A percentile compares a stretch with the other conserved stretches of the same genome.
phyloP scores from a whole-genome alignment of 2,113 vertebrate species.

The Crotalus tigris region DNA sequence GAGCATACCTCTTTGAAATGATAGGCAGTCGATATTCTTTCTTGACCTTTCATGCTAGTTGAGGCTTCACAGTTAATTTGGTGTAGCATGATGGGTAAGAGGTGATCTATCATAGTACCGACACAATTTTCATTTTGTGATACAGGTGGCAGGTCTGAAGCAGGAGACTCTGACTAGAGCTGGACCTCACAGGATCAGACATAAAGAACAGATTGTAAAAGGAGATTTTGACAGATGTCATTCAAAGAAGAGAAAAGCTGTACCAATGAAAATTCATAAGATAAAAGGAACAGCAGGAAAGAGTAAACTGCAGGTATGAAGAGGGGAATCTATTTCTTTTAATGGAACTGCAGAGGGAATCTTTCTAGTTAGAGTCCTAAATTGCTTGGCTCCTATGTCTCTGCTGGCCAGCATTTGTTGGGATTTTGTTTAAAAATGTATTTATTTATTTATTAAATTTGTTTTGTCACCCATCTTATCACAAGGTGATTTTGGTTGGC shows the following conservation, averaged over 20 bases:
- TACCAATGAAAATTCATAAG: background rate
- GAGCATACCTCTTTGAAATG: background rate
- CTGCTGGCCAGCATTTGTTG: background rate
- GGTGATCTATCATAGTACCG: background rate
- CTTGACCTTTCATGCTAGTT: accelerated
- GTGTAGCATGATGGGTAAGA: accelerated
- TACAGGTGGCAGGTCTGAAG: background rate
- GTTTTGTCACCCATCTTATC: background rate
- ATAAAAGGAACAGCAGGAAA: background rate
- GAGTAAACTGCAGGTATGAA: background rate
- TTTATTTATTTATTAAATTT: background rate
- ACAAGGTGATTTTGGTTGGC: background rate
- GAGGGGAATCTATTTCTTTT: background rate
- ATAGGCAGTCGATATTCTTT: accelerated
- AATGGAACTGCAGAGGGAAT: background rate
- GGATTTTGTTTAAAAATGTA: background rate
- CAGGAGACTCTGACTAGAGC: background rate
- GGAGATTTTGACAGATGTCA: background rate
- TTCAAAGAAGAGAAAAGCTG: background rate
- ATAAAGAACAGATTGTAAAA: background rate
- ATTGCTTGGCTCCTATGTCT: background rate
- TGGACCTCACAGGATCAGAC: background rate
- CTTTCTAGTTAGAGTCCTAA: background rate
- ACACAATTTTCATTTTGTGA: background rate
- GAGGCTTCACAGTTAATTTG: background rate